phyloP scores from a whole-genome alignment of 1,140 invertebrate genomes.

The Gonioctena quinquepunctata region DNA sequence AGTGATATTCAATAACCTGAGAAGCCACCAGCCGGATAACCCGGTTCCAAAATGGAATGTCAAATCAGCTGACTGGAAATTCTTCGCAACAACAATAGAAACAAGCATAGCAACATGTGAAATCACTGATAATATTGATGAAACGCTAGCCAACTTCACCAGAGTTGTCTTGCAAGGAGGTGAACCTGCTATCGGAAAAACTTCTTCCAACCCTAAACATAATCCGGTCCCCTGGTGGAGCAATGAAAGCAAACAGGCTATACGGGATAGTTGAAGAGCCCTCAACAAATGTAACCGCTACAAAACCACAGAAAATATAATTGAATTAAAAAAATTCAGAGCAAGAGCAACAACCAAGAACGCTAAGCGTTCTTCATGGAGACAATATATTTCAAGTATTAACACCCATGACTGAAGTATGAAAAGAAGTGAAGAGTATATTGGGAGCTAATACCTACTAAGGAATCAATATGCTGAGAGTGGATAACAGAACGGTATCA shows the following conservation, averaged over 20 bases:
- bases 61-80: background rate
- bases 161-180: background rate
- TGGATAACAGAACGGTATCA: background rate
- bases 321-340: conserved; percentile 11
- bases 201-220: background rate
- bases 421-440: background rate
- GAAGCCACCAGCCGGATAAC: too few relatives aligned
- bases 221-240: conserved; percentile 7
- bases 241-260: background rate
- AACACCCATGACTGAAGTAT: background rate
- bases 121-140: background rate
- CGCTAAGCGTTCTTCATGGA: background rate
- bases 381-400: background rate
- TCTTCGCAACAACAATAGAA: background rate
- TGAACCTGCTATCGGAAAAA: background rate
- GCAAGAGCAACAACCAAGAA: background rate
- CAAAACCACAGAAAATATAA: background rate
- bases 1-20: background rate
- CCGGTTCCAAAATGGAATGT: too few relatives aligned
- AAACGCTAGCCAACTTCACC: background rate
- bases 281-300: conserved; percentile 1
- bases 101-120: background rate
- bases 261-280: background rate
- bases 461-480: too few relatives aligned
- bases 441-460: background rate